Percentiles rank a stretch among this genome's conserved stretches.
Conservation (phyloP, 1,140 invertebrate genomes). For the Conus betulinus region DNA sequence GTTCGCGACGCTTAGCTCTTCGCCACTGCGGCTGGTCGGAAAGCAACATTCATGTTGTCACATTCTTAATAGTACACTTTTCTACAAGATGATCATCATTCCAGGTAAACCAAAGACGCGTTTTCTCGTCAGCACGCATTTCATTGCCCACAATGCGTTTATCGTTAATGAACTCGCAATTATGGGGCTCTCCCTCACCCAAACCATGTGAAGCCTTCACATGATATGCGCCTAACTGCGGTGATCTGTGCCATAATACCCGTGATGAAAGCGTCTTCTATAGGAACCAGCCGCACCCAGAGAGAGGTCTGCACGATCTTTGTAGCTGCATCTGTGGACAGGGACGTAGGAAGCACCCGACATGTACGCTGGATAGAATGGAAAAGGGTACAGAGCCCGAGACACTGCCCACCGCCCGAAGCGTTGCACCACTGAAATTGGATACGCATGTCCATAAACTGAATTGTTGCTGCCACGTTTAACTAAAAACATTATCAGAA, state of each 20-base stretch:
- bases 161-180: conserved; percentile 38
- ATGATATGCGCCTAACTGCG: conserved; percentile 43
- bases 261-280: conserved; percentile 77
- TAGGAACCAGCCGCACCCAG: conserved; percentile 59
- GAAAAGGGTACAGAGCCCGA: conserved; percentile 53
- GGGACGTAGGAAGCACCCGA: conserved; percentile 66
- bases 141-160: conserved; percentile 29
- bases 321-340: conserved; percentile 55
- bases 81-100: neutral
- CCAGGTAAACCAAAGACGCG: neutral
- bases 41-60: too few species aligned
- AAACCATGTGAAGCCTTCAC: conserved; percentile 41
- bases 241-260: conserved; percentile 70
- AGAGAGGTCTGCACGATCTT: conserved; percentile 57
- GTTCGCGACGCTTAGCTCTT: too few species aligned
- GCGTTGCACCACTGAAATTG: conserved; percentile 46
- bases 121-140: conserved; percentile 36
- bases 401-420: conserved; percentile 59
- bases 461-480: conserved; percentile 35
- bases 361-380: conserved; percentile 64
- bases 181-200: conserved; percentile 10
- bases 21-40: too few species aligned
- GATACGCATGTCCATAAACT: conserved; percentile 47
- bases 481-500: conserved; percentile 51
- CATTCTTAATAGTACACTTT: too few species aligned